Conservation (phyloP, 2,113 vertebrate genomes). For the Microcebus griseorufus region DNA sequence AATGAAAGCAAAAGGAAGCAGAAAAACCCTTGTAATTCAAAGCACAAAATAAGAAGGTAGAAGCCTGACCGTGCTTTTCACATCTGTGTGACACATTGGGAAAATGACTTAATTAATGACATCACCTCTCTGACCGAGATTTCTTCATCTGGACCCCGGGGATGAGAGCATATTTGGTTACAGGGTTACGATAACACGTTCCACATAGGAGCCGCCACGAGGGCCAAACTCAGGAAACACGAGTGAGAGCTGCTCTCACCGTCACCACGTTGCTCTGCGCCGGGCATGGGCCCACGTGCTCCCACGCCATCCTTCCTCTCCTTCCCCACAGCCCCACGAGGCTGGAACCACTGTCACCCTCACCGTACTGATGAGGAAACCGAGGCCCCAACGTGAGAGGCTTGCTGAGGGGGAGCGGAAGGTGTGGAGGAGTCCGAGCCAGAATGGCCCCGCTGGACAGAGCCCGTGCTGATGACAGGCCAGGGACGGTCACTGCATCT, state of each 20-base stretch:
- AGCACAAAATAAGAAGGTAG: background rate
- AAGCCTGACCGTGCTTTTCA: too few species aligned
- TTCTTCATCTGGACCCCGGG: background rate
- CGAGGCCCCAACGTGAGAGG: background rate
- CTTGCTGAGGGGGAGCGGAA: rapidly evolving
- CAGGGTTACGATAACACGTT: rapidly evolving
- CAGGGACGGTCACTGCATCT: background rate
- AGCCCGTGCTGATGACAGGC: rapidly evolving
- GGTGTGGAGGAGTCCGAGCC: background rate
- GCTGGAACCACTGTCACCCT: too few species aligned
- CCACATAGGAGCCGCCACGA: rapidly evolving
- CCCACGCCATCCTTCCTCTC: background rate
- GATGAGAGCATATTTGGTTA: rapidly evolving
- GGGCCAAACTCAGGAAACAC: rapidly evolving
- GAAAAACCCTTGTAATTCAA: background rate
- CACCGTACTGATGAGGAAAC: background rate
- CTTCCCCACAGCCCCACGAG: rapidly evolving
- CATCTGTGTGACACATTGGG: background rate
- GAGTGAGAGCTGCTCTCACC: rapidly evolving
- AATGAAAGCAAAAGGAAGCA: background rate
- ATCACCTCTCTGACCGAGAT: background rate
- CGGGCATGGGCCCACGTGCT: rapidly evolving
- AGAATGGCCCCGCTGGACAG: rapidly evolving
- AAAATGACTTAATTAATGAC: background rate
- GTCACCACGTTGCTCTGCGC: too few species aligned